Conservation (phyloP, 2,113 vertebrate species). For the Myocastor coypus region DNA sequence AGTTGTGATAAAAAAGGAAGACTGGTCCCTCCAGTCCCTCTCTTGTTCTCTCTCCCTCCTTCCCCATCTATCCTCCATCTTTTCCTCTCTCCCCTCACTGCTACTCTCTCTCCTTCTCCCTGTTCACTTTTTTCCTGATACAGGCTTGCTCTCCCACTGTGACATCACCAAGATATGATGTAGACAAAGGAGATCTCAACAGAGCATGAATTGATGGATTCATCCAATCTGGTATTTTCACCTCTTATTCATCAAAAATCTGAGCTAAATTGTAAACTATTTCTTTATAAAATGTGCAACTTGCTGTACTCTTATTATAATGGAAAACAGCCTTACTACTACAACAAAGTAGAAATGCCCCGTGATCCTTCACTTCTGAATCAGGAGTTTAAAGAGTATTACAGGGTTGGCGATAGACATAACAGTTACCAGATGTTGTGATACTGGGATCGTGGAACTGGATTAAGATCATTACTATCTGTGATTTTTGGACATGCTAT, state of each 20-base stretch:
- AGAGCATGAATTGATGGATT: not conserved
- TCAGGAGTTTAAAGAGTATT: not conserved
- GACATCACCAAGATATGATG: not conserved
- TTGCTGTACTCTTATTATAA: not conserved
- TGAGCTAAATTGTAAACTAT: not conserved
- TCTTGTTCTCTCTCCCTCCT: not conserved
- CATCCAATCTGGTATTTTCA: not conserved
- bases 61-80: not conserved
- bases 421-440: not conserved
- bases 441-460: not conserved
- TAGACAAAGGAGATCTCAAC: not conserved
- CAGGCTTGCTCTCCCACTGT: not conserved
- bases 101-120: not conserved
- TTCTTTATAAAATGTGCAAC: not conserved
- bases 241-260: not conserved
- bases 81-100: not conserved
- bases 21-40: not conserved
- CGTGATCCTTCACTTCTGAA: conserved; percentile 27
- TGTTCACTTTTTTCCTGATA: not conserved
- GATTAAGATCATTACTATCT: not conserved
- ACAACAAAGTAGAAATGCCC: conserved; percentile 12
- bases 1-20: not conserved
- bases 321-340: not conserved
- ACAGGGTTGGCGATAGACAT: not conserved
- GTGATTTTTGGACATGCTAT: not conserved